Percentiles rank a stretch among this genome's conserved stretches.
Evolutionary conservation across 2,888 invertebrate species (phyloP).

Genomic region (Andrena marginata): DNA sequence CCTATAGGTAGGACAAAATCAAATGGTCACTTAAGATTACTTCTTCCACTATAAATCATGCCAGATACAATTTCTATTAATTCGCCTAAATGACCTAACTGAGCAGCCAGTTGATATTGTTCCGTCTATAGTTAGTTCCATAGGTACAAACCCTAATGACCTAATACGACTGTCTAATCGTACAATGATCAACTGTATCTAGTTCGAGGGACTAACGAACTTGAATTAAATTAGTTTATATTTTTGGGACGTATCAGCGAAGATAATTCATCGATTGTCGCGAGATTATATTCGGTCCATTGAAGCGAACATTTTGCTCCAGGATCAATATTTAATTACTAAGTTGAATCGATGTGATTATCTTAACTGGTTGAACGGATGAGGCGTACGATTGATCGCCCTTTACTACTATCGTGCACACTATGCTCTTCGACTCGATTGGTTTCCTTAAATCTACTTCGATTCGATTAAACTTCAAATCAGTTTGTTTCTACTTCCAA

Average conservation of each 20-base stretch:
- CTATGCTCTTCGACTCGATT: conserved; percentile 21
- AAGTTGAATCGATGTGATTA: conserved; percentile 19
- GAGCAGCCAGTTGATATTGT: neutral
- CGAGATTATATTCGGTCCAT: neutral
- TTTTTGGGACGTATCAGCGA: neutral
- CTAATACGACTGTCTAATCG: conserved; percentile 29
- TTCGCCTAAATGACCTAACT: no score
- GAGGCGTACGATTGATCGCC: neutral
- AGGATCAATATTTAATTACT: neutral
- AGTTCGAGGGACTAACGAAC: neutral
- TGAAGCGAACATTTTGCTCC: neutral
- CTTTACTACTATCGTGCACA: conserved; percentile 51
- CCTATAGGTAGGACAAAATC: neutral
- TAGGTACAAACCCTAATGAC: conserved; percentile 46
- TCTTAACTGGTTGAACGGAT: conserved; percentile 8
- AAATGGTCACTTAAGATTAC: neutral
- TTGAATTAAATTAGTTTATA: conserved; percentile 13
- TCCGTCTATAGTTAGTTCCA: conserved; percentile 8
- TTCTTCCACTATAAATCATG: neutral
- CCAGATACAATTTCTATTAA: neutral
- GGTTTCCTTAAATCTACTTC: conserved; percentile 33
- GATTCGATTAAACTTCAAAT: neutral
- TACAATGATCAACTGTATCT: conserved; percentile 4
- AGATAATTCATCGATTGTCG: conserved; percentile 30
- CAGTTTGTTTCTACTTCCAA: conserved; percentile 14